These are phyloP conservation scores for Melikaiella ostensackeni DNA, from an alignment of 2,888 invertebrate species.

Conservation along the genomic window DNA sequence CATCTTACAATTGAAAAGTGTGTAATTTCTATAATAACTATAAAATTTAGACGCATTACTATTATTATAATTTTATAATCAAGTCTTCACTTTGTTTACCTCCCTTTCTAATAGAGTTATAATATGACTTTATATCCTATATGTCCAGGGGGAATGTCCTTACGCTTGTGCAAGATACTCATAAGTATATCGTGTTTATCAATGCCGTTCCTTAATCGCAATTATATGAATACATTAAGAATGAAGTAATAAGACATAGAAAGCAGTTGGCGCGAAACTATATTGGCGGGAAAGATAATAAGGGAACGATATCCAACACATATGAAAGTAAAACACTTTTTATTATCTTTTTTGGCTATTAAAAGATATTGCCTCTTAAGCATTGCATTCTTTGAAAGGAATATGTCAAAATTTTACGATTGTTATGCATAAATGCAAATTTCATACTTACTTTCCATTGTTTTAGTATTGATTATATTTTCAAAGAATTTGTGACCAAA, in stretches of 20 bases:
- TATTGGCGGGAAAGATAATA: background rate
- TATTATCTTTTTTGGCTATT: too few species aligned
- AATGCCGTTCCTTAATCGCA: background rate
- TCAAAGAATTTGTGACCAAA: too few species aligned
- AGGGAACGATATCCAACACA: too few species aligned
- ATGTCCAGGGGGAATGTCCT: background rate
- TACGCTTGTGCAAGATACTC: background rate
- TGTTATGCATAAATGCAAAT: too few species aligned
- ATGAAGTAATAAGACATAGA: background rate
- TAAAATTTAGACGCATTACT: background rate
- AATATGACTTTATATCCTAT: constrained; percentile 2
- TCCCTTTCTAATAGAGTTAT: constrained; percentile 21
- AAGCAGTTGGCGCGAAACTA: background rate
- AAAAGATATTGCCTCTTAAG: too few species aligned
- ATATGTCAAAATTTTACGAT: too few species aligned
- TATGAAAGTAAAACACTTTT: too few species aligned
- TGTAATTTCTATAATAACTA: background rate
- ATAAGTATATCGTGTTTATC: background rate
- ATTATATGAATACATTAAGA: background rate
- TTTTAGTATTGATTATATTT: too few species aligned
- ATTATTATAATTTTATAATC: background rate
- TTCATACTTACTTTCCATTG: too few species aligned
- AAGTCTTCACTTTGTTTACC: background rate
- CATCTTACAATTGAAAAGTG: background rate
- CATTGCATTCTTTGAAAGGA: too few species aligned